A percentile compares a stretch with the other conserved stretches of the same genome.
These are phyloP conservation scores for Crypturellus undulatus DNA, from an alignment of 2,113 vertebrate species.

Conservation along the genomic window DNA sequence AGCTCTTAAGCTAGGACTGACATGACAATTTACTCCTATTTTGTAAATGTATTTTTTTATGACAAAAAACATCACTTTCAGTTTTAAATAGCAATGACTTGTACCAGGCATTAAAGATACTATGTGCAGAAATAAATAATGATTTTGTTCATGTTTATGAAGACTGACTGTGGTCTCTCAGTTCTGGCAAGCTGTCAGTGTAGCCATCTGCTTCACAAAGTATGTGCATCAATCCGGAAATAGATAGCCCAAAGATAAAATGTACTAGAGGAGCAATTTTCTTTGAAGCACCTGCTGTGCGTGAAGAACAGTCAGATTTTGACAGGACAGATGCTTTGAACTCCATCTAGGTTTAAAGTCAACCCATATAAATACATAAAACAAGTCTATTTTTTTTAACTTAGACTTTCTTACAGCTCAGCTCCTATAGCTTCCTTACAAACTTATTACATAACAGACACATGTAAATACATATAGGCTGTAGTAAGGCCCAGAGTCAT, in stretches of 20 bases:
- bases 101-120: neutral
- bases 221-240: constrained; percentile 40
- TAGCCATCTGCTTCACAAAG: constrained; percentile 49
- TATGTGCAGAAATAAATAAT: constrained; percentile 23
- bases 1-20: neutral
- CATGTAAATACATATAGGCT: neutral
- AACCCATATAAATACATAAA: neutral
- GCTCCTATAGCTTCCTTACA: neutral
- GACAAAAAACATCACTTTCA: neutral
- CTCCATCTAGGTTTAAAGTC: neutral
- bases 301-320: constrained; percentile 8
- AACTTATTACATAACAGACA: neutral
- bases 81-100: neutral
- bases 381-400: neutral
- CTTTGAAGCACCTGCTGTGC: constrained; percentile 23
- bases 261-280: neutral
- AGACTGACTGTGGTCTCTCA: constrained; percentile 19
- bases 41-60: neutral
- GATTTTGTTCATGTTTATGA: constrained; percentile 26
- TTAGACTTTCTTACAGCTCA: neutral
- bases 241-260: constrained; percentile 21
- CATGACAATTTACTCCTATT: neutral
- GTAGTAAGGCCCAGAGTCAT: neutral
- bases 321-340: rapidly evolving
- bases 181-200: constrained; percentile 31